Conservation (phyloP, 2,797 vertebrate species). For the Scarus forsteni region DNA sequence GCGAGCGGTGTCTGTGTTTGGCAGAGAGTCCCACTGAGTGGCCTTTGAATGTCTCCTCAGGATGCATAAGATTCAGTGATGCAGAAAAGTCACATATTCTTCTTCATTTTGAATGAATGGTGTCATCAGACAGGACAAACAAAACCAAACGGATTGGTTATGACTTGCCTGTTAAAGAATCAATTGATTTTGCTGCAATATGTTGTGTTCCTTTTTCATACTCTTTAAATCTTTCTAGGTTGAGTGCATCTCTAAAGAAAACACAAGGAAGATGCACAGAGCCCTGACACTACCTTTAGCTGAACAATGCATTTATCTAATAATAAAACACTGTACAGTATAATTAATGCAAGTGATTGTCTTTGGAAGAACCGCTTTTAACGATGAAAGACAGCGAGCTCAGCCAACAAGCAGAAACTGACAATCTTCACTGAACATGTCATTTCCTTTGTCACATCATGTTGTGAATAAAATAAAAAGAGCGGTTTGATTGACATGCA, state of each 20-base stretch:
- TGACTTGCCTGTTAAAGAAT: neutral
- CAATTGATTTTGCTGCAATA: too few species aligned
- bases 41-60: slow-evolving; percentile 40
- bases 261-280: too few species aligned
- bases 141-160: slow-evolving; percentile 1
- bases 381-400: slow-evolving; percentile 14
- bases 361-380: slow-evolving; percentile 5
- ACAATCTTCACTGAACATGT: slow-evolving; percentile 39
- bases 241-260: neutral
- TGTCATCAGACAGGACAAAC: neutral
- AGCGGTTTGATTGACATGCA: slow-evolving; percentile 55
- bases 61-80: neutral
- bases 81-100: slow-evolving; percentile 11
- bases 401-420: slow-evolving; percentile 25
- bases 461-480: slow-evolving; percentile 31
- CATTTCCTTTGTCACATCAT: slow-evolving; percentile 42
- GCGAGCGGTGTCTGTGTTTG: slow-evolving; percentile 27
- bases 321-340: slow-evolving; percentile 13
- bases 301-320: neutral
- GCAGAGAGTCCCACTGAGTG: slow-evolving; percentile 36
- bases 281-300: neutral
- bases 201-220: neutral
- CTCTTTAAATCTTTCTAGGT: neutral
- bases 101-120: slow-evolving; percentile 14
- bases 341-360: slow-evolving; percentile 22